Evolutionary conservation across 30 jellyfish, hydroid and myxozoan species (phyloP), one percentile per base, ranked within the genome.

Genomic region (Catostylus mosaicus): DNA sequence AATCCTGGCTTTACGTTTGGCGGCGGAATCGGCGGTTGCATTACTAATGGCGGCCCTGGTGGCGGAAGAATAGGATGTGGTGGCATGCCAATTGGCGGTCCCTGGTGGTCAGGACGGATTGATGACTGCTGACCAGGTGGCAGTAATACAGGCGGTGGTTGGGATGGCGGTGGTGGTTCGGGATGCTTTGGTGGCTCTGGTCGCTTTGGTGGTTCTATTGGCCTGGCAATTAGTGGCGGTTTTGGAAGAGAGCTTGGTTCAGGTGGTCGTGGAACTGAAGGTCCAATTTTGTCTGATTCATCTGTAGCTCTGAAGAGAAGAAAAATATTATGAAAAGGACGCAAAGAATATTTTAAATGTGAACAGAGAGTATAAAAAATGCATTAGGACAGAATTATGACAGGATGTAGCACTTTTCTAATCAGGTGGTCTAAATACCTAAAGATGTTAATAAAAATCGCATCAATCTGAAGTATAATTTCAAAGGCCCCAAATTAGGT

Each of bases 251-350:
- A 23, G 11, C 7, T 24, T 3, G 84, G 85, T 29, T 65, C 82
- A 0, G 89, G 89, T 23, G 89, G 82, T 63, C 59, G 60, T 11
- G 96, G 96, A 22, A 88, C 51, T 2, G 95, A 84, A 0, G 98
- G 98, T 3, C 98, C 98, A 48, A 92, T 92, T 48, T 75, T 79
- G 34, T 88, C 96, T 18, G 78, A 96, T 31, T 85, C 98, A 51
- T 87, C 98, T 11, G 98, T 70, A 14, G 97, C 96, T 36, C 98
- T 91, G 88, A 36, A 7, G 9, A 8, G 40, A 61, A 33, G 74
- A 61, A 33, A 27, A 40, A 40, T 5, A 40, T 40, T 40, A 5
- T 5, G 54, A 7, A 40, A 40, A 40, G 7, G 63, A 48, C 63
- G 63, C 63, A 48, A 27, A 48, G 24, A 9, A 4, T 48, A 14